Evolutionary conservation across 2,888 invertebrate genomes (phyloP), one percentile per base, ranked within the genome.

Genomic region (Phengaris alcon): DNA sequence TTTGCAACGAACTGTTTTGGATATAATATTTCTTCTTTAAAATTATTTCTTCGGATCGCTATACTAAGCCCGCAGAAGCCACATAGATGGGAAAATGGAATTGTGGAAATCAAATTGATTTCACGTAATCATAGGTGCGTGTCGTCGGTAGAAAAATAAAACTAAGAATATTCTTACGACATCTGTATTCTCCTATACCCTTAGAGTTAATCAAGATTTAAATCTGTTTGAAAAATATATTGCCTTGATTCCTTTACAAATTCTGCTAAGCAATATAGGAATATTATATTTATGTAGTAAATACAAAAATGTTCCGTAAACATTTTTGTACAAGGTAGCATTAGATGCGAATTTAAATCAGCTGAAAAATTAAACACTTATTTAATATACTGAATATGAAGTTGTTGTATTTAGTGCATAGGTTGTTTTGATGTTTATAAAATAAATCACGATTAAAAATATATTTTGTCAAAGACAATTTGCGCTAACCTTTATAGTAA

Each of bases 401-500:
- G 3, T 48, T 48, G 48, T 7, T 48, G 48, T 48, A 48, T 8
- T 48, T 48, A 48, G 48, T 48, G 48, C 6, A 48, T 48, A 48
- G 8, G 48, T 48, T 48, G 48, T 48, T 48, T 48, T 35, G 10
- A 35, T 35, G 10, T 64, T 64, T 64, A 15, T 22, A 64, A 15
- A 70, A 12, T 70, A 48, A 48, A 51, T 15, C 15, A 70, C 70
- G 6, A 57, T 12, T 75, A 73, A 73, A 75, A 75, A 69, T 72
- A 76, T 73, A 35, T 35, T 35, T 51, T 72, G 46, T 73, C 75
- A 74, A 57, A 76, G 78, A 83, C 79, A 84, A 83, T 89, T 90
- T 91, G 89, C 90, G 90, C 84, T 82, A 83, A 82, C 54, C 52
- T 15, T 15, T 57, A 35, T 44, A 57, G 3, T 80, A 83, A 81